phyloP scores from a whole-genome alignment of 2,888 invertebrate genomes.

The Nebria salina region DNA sequence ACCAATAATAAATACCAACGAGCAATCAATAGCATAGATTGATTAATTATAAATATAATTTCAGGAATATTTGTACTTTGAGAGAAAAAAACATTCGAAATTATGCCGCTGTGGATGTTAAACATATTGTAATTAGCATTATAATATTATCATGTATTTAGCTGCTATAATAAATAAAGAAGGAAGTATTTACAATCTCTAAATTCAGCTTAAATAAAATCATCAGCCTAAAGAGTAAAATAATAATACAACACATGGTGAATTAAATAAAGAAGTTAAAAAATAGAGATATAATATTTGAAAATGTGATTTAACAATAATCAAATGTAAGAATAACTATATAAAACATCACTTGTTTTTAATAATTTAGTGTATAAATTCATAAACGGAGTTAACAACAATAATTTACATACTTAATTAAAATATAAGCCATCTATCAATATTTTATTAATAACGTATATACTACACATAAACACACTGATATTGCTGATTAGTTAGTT shows the following conservation, averaged over 20 bases:
- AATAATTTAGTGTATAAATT: constrained; percentile 58
- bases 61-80: constrained; percentile 75
- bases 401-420: constrained; percentile 44
- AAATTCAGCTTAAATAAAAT: background rate
- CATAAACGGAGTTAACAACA: constrained; percentile 45
- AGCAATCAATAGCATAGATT: constrained; percentile 7
- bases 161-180: background rate
- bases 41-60: constrained; percentile 56
- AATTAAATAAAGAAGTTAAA: constrained; percentile 43
- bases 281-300: constrained; percentile 52
- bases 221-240: background rate
- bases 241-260: constrained; percentile 5
- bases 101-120: constrained; percentile 8
- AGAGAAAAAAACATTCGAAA: constrained; percentile 61
- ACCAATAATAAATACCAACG: constrained; percentile 50
- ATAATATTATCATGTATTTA: background rate
- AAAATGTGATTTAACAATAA: constrained; percentile 61
- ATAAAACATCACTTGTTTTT: constrained; percentile 56
- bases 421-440: constrained; percentile 45
- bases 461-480: constrained; percentile 47
- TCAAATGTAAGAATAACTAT: constrained; percentile 55
- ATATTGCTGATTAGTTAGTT: constrained; percentile 44
- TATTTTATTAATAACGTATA: constrained; percentile 15
- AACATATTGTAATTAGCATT: background rate
- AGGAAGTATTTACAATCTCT: background rate